These are phyloP conservation scores for Arenaria interpres DNA, from an alignment of 2,113 vertebrate genomes.

Conservation along the genomic window DNA sequence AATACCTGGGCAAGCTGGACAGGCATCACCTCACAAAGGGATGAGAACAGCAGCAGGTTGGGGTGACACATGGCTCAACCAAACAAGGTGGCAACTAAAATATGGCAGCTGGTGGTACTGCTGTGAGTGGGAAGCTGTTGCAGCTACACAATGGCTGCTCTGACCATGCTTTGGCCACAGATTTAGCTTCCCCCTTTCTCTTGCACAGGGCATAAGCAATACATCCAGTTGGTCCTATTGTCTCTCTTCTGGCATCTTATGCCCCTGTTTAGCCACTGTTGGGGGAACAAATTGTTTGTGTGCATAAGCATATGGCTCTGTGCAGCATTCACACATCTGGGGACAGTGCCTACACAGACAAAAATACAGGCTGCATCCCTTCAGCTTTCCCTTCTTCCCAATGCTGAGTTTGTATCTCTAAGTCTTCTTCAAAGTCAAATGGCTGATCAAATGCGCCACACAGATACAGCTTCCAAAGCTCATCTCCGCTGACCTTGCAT, in stretches of 20 bases:
- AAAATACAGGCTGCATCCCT: neutral
- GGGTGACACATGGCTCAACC: neutral
- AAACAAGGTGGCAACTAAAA: neutral
- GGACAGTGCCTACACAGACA: neutral
- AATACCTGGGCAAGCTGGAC: neutral
- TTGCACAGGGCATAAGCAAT: neutral
- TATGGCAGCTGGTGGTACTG: neutral
- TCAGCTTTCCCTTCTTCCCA: neutral
- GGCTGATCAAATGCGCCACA: neutral
- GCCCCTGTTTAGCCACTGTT: neutral
- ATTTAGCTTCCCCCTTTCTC: neutral
- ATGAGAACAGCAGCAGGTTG: neutral
- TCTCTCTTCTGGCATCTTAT: neutral
- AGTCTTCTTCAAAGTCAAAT: neutral
- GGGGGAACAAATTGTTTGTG: neutral
- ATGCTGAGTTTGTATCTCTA: neutral
- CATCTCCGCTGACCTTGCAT: neutral
- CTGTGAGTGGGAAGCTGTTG: neutral
- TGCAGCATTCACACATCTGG: neutral
- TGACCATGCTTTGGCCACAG: neutral
- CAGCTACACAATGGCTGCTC: neutral
- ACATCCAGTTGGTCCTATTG: neutral
- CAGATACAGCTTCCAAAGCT: neutral
- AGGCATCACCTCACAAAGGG: neutral
- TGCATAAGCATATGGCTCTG: neutral